Percentiles rank a stretch among this genome's conserved stretches.
Evolutionary conservation across 2,888 invertebrate genomes (phyloP).

Genomic region (Pachymerium ferrugineum): DNA sequence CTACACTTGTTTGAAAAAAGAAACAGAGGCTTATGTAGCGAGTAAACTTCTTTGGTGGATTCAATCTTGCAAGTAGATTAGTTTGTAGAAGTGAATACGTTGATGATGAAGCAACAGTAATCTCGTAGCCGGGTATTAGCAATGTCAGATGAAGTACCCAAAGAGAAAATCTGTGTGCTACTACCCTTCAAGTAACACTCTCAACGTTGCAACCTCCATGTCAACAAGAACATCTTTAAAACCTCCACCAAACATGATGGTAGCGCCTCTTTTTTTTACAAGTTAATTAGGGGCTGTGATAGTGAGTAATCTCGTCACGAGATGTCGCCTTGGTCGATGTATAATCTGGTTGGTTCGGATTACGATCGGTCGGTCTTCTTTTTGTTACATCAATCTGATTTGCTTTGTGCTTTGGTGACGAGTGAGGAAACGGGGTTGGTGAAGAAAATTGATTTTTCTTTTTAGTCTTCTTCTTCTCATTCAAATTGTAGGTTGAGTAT

Average conservation of each 20-base stretch:
- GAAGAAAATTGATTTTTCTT: conserved; percentile 23
- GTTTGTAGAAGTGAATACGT: conserved; percentile 4
- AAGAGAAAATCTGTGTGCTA: conserved; percentile 12
- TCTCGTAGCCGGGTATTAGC: conserved; percentile 19
- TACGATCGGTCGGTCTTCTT: conserved; percentile 17
- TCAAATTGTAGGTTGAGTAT: conserved; percentile 1
- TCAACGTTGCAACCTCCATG: too few species aligned
- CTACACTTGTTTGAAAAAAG: neutral
- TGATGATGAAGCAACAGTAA: conserved; percentile 19
- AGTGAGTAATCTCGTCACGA: neutral
- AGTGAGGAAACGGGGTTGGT: too few species aligned
- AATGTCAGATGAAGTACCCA: neutral
- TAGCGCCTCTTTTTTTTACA: neutral
- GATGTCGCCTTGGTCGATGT: neutral
- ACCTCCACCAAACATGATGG: neutral
- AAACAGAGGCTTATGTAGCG: neutral
- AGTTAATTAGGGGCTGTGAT: neutral
- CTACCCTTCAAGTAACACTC: too few species aligned
- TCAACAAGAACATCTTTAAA: neutral
- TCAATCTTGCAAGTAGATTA: conserved; percentile 21
- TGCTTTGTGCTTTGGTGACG: conserved; percentile 16
- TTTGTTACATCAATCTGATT: conserved; percentile 15
- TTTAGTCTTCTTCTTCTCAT: conserved; percentile 19
- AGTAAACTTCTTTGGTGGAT: conserved; percentile 21
- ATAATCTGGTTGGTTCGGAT: conserved; percentile 5